A percentile compares a stretch with the other conserved stretches of the same genome.
These are phyloP conservation scores for Numida meleagris DNA, from an alignment of 2,113 vertebrate species.

Conservation along the genomic window DNA sequence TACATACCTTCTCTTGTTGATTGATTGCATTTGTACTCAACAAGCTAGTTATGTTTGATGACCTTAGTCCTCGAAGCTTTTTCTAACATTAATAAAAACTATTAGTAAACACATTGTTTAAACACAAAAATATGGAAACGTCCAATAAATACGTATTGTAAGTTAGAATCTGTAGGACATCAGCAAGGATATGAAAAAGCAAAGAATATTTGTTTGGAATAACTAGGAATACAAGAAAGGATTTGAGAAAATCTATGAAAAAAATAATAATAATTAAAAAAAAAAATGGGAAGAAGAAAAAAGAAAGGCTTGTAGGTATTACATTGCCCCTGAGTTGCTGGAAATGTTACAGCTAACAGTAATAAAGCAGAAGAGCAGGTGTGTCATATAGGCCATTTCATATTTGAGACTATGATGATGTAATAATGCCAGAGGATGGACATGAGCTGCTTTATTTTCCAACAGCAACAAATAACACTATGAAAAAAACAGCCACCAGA, in stretches of 20 bases:
- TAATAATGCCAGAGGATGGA: slow-evolving; percentile 4
- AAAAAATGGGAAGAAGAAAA: neutral
- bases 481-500: neutral
- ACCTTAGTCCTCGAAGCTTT: neutral
- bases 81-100: neutral
- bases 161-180: neutral
- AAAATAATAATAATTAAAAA: neutral
- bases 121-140: neutral
- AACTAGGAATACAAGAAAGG: neutral
- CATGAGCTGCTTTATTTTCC: slow-evolving; percentile 7
- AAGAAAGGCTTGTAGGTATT: neutral
- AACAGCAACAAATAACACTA: slow-evolving; percentile 9
- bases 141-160: neutral
- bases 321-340: neutral
- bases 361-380: neutral
- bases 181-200: neutral
- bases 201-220: neutral
- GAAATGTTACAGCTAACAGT: slow-evolving; percentile 17
- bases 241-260: neutral
- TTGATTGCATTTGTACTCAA: neutral
- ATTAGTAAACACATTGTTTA: neutral
- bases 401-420: neutral
- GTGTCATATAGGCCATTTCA: neutral
- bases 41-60: neutral
- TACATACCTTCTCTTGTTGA: neutral